Conservation (phyloP, 2,888 invertebrate genomes). For the Bedellia somnulentella region DNA sequence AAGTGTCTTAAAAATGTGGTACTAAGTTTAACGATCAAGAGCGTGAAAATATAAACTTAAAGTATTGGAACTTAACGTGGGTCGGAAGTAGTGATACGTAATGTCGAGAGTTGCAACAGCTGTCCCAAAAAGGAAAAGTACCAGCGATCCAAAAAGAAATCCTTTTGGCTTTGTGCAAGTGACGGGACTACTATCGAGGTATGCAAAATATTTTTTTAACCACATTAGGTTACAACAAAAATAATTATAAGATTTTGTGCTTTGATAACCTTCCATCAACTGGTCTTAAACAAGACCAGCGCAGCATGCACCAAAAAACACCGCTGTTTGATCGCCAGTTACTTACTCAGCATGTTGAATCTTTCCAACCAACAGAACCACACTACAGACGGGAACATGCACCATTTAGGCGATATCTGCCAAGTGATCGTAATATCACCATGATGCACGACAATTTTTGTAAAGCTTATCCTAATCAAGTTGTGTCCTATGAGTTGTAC, state of each 20-base stretch:
- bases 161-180: conserved; percentile 3
- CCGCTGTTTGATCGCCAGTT: conserved; percentile 10
- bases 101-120: conserved; percentile 3
- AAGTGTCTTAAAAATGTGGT: conserved; percentile 7
- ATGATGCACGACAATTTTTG: no score
- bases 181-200: conserved; percentile 4
- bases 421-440: conserved; percentile 9
- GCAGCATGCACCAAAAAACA: conserved; percentile 12
- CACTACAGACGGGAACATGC: no score
- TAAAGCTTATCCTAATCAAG: no score
- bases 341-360: conserved; percentile 11
- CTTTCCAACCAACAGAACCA: conserved; percentile 12
- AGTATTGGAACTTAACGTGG: conserved; percentile 5
- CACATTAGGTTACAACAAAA: conserved; percentile 6
- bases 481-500: no score
- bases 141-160: conserved; percentile 6
- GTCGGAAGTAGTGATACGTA: conserved; percentile 4
- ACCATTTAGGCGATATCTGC: no score
- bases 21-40: conserved; percentile 4
- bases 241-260: conserved; percentile 11
- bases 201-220: conserved; percentile 7
- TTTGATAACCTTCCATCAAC: not conserved
- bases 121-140: conserved; percentile 6
- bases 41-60: conserved; percentile 5
- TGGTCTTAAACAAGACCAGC: conserved; percentile 3